Conservation (phyloP, 2,888 invertebrate genomes). For the Ophonus ardosiacus region DNA sequence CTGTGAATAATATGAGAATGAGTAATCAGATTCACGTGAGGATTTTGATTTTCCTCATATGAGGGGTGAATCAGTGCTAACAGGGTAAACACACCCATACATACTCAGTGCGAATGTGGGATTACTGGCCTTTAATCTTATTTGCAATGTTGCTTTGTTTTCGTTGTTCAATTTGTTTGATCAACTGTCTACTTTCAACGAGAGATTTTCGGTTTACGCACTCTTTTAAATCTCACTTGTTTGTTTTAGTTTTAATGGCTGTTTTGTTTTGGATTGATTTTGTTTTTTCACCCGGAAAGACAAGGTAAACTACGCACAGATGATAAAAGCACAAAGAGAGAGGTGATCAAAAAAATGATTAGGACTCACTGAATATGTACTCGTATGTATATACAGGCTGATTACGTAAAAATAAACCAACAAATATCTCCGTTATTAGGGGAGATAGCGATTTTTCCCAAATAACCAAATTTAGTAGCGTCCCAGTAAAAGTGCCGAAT, state of each 20-base stretch:
- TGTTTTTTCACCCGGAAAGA: not conserved
- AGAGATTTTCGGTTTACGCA: not conserved
- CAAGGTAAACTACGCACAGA: no score
- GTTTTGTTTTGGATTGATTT: not conserved
- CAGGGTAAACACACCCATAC: constrained; percentile 1
- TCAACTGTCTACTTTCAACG: constrained; percentile 43
- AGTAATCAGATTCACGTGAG: not conserved
- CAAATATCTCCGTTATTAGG: no score
- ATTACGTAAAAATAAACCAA: no score
- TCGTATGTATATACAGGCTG: no score
- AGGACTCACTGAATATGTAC: no score
- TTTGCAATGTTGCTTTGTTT: constrained; percentile 48
- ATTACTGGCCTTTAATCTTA: constrained; percentile 43
- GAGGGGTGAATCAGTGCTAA: constrained; percentile 17
- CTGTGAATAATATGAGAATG: not conserved
- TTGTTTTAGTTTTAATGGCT: not conserved
- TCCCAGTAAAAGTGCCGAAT: no score
- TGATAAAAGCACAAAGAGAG: no score
- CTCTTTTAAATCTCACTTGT: not conserved
- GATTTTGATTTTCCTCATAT: constrained; percentile 13
- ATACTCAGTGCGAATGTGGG: constrained; percentile 19
- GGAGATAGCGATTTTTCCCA: no score
- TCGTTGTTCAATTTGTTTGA: constrained; percentile 52
- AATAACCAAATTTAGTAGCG: no score
- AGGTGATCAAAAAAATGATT: not conserved